A percentile compares a stretch with the other conserved stretches of the same genome.
These are phyloP conservation scores for Chunga burmeisteri DNA, from an alignment of 2,113 vertebrate genomes.

Conservation along the genomic window DNA sequence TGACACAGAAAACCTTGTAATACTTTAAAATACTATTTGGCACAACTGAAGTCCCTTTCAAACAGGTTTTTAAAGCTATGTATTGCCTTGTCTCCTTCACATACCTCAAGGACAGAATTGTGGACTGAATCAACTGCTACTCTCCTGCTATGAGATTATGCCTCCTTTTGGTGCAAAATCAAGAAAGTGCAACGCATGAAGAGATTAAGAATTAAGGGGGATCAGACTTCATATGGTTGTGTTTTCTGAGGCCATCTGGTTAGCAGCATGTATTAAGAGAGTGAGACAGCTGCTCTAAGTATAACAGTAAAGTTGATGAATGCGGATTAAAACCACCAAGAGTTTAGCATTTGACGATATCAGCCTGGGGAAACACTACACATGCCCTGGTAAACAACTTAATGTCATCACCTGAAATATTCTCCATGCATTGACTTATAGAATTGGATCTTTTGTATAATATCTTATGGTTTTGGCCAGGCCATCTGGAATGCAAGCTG, in stretches of 20 bases:
- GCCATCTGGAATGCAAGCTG: constrained; percentile 52
- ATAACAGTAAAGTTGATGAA: neutral
- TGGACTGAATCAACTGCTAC: neutral
- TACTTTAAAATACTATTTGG: neutral
- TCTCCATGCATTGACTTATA: neutral
- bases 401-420: constrained; percentile 35
- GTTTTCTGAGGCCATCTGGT: constrained; percentile 53
- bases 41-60: neutral
- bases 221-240: constrained; percentile 1
- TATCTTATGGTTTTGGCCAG: neutral
- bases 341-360: neutral
- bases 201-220: constrained; percentile 14
- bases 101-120: neutral
- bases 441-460: constrained; percentile 29
- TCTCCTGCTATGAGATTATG: neutral
- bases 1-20: neutral
- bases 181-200: neutral
- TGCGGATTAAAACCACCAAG: neutral
- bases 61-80: neutral
- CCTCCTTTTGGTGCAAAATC: neutral
- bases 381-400: constrained; percentile 12
- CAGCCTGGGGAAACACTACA: neutral
- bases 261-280: constrained; percentile 10
- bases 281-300: neutral
- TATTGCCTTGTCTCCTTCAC: neutral